Conservation (phyloP, 1,140 invertebrate genomes). For the Sitobion miscanthi region DNA sequence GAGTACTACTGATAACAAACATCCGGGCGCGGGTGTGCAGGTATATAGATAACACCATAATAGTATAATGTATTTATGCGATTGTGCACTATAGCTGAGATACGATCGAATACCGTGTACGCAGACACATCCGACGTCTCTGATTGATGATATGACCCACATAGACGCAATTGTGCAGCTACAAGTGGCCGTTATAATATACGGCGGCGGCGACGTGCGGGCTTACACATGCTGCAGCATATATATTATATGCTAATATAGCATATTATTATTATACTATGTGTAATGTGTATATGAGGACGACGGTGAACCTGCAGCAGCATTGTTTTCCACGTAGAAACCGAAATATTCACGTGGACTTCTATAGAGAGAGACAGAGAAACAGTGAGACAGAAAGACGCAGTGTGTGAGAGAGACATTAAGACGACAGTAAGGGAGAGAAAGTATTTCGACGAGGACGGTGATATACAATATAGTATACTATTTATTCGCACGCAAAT, state of each 20-base stretch:
- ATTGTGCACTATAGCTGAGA: neutral
- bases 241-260: neutral
- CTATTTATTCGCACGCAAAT: neutral
- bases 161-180: neutral
- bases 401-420: no score
- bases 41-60: conserved; percentile 8
- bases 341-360: neutral
- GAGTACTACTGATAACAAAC: neutral
- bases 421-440: no score
- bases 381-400: no score
- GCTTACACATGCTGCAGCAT: neutral
- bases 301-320: no score
- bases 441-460: no score
- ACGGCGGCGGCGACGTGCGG: neutral
- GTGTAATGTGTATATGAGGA: neutral
- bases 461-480: neutral
- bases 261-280: neutral
- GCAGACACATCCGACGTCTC: conserved; percentile 27
- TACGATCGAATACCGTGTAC: conserved; percentile 11
- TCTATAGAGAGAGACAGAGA: neutral
- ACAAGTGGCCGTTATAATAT: conserved; percentile 33
- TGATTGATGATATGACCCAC: conserved; percentile 47
- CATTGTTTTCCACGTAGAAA: neutral
- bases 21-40: neutral
- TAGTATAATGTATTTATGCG: neutral